These are phyloP conservation scores for Linepithema humile DNA, from an alignment of 1,140 invertebrate species.

Conservation along the genomic window DNA sequence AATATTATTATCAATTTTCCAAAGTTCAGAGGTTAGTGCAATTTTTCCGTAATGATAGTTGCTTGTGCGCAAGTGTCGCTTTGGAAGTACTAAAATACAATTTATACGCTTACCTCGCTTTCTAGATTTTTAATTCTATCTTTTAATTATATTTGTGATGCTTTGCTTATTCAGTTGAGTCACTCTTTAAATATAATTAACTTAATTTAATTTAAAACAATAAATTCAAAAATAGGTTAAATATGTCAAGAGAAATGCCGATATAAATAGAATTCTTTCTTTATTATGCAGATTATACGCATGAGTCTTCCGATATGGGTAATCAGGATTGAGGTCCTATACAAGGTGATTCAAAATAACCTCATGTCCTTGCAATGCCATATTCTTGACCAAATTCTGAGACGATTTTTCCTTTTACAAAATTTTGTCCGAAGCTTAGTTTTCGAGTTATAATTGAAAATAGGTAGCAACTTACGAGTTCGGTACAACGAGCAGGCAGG, in stretches of 20 bases:
- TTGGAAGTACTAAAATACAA: background rate
- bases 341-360: no score
- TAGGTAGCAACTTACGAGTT: no score
- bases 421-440: no score
- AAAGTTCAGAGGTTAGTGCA: slow-evolving; percentile 24
- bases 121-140: no score
- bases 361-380: no score
- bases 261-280: no score
- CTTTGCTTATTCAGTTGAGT: background rate
- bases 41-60: background rate
- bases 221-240: background rate
- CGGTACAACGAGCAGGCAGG: no score
- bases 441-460: no score
- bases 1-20: background rate
- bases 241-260: background rate
- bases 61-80: background rate
- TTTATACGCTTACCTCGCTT: background rate
- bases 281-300: background rate
- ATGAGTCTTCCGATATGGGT: slow-evolving; percentile 16
- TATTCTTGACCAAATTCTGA: no score
- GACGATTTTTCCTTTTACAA: no score
- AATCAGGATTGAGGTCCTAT: no score
- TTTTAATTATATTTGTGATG: background rate
- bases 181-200: background rate
- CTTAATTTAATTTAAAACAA: background rate